Base-by-base conservation (phyloP, 2,888 invertebrate genomes). In the Drosophila borealis region DNA sequence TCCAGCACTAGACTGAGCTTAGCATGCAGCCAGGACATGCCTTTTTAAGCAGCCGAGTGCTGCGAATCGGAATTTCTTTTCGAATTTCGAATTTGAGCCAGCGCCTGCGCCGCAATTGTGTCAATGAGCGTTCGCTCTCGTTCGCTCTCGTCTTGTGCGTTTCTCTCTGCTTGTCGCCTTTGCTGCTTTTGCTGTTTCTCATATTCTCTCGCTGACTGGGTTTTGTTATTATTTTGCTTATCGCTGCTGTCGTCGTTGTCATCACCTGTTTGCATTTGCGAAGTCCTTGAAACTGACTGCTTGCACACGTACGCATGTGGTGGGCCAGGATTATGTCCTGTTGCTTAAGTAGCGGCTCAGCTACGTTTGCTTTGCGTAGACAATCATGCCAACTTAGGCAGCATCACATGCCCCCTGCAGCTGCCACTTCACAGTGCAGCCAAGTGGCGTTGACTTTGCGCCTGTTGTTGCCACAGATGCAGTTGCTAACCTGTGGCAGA, bases 201-300 rank as follows among this genome's bases (percentile, higher is more conserved):
- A 2, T 29, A 8, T 29, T 29, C 29, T 39, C 39, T 60, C 34
- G 62, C 60, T 76, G 55, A 25, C 34, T 67, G 65, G 62, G 78
- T 66, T 87, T 83, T 83, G 89, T 83, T 83, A 83, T 83, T 88
- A 83, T 83, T 83, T 87, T 89, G 83, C 83, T 88, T 87, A 86
- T 83, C 57, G 74, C 79, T 61, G 63, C 64, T 65, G 56, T 65
- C 72, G 74, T 77, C 72, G 78, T 79, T 81, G 81, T 88, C 90
- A 76, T 88, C 89, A 89, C 89, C 89, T 89, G 89, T 89, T 89
- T 89, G 89, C 90, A 88, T 89, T 72, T 81, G 74, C 56, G 72
- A 75, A 89, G 90, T 90, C 90, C 89, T 89, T 89, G 88, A 90
- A 89, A 81, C 48, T 74, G 84, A 80, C 54, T 78, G 86, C 80